phyloP scores from a whole-genome alignment of 2,888 invertebrate species.

The Lasioglossum marginatum region DNA sequence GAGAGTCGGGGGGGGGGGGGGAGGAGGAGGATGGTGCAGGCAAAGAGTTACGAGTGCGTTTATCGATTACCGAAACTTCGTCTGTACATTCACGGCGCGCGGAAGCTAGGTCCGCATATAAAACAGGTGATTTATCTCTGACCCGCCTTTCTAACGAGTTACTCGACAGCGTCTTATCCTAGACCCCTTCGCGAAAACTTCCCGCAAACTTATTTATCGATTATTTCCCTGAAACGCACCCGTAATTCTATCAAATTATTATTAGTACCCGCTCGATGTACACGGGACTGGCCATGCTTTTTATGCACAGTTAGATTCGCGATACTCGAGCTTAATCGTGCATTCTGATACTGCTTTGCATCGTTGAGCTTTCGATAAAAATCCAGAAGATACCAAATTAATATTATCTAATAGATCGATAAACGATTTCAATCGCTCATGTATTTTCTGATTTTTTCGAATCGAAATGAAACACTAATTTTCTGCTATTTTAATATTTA shows the following conservation, averaged over 20 bases:
- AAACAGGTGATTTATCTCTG: slow-evolving; percentile 66
- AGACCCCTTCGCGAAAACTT: slow-evolving; percentile 45
- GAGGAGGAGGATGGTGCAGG: neutral
- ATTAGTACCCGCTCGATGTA: neutral
- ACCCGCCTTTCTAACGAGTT: slow-evolving; percentile 57
- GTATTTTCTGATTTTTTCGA: neutral
- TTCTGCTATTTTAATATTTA: neutral
- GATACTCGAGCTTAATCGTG: neutral
- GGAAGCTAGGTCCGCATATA: slow-evolving; percentile 54
- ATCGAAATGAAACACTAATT: neutral
- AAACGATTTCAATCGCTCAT: neutral
- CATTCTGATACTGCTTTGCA: neutral
- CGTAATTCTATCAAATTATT: slow-evolving; percentile 1
- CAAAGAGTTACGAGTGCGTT: slow-evolving; percentile 54
- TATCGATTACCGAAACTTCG: slow-evolving; percentile 65
- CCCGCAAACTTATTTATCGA: slow-evolving; percentile 33
- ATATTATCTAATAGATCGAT: too few relatives aligned
- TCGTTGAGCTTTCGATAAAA: too few relatives aligned
- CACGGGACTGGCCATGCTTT: neutral
- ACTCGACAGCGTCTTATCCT: slow-evolving; percentile 40
- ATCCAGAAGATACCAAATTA: too few relatives aligned
- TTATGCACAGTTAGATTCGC: neutral
- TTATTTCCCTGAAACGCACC: slow-evolving; percentile 13
- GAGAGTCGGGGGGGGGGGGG: neutral
- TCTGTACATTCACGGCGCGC: slow-evolving; percentile 38